Base-by-base conservation (phyloP, 1,140 invertebrate genomes). In the Heliconius hewitsoni region DNA sequence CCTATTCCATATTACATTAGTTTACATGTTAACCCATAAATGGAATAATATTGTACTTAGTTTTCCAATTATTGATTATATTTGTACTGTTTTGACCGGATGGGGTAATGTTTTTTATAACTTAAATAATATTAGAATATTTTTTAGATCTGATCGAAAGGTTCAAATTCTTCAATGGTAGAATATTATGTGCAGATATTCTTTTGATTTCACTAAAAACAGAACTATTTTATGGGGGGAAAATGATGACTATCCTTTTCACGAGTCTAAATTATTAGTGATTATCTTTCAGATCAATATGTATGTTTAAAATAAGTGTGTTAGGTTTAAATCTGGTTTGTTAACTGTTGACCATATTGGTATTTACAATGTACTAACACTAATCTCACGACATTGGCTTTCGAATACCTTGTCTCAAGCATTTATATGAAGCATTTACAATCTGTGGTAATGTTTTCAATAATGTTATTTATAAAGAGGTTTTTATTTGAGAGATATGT, bases 81-180 rank as follows among this genome's bases (percentile, higher is more conserved):
- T 76, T 42, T 84, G 78, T 84, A 80, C 82, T 84, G 60, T 66
- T 82, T 72, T 72, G 57, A 46, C 79, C 57, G 74, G 72, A 79
- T 76, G 82, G 78, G 82, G 80, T 73, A 66, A 66, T 72, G 55
- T 77, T 85, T 83, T 66, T 82, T 66, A 71, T 79, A 79, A 75
- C 50, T 80, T 83, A 84, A 80, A 83, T 83, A 77, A 82, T 78
- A 82, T 87, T 86, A 85, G 81, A 84, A 83, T 87, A 87, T 85
- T 19, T 77, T 89, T 84, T 89, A 92, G 92, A 94, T 94, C 92
- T 94, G 92, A 93, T 86, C 88, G 90, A 88, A 88, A 84, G 83
- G 84, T 90, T 91, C 82, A 89, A 91, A 89, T 79, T 74, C 39
- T 60, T 23, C 23, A 23, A 60, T 50, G 23, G 23, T 81, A 73